A percentile compares a stretch with the other conserved stretches of the same genome.
phyloP scores from a whole-genome alignment of 2,797 vertebrate genomes.

The Lepilemur septentrionalis region DNA sequence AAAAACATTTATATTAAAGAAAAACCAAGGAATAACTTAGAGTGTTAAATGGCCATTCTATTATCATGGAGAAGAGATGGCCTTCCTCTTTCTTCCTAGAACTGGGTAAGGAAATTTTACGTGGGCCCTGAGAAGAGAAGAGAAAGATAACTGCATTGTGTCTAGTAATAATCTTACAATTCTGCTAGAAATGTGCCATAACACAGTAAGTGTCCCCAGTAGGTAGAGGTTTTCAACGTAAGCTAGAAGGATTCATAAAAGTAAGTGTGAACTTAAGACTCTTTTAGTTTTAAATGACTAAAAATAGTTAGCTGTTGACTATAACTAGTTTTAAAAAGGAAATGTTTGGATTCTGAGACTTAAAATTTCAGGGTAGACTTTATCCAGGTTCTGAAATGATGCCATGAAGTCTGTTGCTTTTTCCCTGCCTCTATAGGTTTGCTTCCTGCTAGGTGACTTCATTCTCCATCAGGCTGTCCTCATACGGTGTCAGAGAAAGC shows the following conservation, averaged over 20 bases:
- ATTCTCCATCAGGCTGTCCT: neutral
- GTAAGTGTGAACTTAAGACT: neutral
- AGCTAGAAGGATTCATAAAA: neutral
- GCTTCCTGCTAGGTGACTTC: neutral
- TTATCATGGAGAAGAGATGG: neutral
- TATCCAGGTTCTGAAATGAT: neutral
- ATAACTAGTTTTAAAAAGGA: neutral
- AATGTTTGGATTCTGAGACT: neutral
- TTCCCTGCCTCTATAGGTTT: neutral
- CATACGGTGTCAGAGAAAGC: neutral
- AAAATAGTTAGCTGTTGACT: neutral
- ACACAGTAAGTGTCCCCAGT: neutral
- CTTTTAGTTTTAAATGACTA: neutral
- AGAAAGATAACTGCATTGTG: neutral
- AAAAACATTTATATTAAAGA: neutral
- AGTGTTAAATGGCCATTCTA: neutral
- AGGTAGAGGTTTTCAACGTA: neutral
- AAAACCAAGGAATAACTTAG: neutral
- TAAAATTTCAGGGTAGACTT: neutral
- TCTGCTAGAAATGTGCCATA: neutral
- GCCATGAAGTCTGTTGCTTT: neutral
- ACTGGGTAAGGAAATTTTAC: neutral
- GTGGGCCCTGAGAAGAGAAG: neutral
- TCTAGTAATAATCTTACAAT: neutral
- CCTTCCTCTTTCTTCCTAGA: neutral